Base-by-base conservation (phyloP, 2,797 vertebrate species). In the Galago senegalensis region DNA sequence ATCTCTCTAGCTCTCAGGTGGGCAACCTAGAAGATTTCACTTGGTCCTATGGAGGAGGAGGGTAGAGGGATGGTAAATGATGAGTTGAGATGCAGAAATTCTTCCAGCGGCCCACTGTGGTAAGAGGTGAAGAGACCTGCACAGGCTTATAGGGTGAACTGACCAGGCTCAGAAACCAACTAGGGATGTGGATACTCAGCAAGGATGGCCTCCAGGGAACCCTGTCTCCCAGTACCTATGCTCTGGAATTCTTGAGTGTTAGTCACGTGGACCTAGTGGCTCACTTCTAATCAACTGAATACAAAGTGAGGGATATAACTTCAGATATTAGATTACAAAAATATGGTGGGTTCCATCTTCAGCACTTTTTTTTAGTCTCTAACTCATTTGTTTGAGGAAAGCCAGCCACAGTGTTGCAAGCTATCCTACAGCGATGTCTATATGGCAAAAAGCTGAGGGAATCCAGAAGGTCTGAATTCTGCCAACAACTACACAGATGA, bases 371-470 rank as follows among this genome's bases (percentile, higher is more conserved):
- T 60, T 58, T 63, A 81, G 8, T 53, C 37, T 91, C 56, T 91
- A 53, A 92, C 49, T 60, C 20, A 25, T 8, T 92, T 82, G 34
- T 87, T 94, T 81, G 27, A 85, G 49, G 58, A 89, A 84, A 40
- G 16, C 11, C 58, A 89, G 63, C 7, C 67, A 40, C n/a, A 34
- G 0, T 70, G 13, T 46, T 72, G 27, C 23, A 67, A 91, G 12
- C 12, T 86, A 40, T 20, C 67, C 40, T 84, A 14, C 6, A 49
- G 31, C 91, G 37, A 85, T 37, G 37, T 4, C 23, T 84, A 46
- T 18, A 11, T 40, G 72, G 40, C 43, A 49, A 88, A 84, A 65
- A 43, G 31, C 29, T 34, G 18, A 67, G 43, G 63, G 11, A 53
- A 21, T 25, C 40, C 4, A 21, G 49, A 90, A 49, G 29, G 37